Conservation (phyloP, 2,113 vertebrate species). For the Tetrao urogallus region DNA sequence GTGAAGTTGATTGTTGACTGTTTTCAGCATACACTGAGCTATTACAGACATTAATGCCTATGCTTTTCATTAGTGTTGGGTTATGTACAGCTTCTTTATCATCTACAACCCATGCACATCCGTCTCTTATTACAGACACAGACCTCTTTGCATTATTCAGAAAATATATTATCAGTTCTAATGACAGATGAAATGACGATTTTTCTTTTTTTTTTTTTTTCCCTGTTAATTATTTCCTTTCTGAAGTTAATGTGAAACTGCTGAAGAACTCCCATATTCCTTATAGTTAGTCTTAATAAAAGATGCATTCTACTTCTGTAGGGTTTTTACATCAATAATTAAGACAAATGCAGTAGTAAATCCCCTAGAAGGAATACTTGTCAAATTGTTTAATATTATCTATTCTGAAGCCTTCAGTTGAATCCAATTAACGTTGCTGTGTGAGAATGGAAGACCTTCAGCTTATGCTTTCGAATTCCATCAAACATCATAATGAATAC, state of each 20-base stretch:
- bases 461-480: conserved; percentile 49
- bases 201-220: conserved; percentile 16
- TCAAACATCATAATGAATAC: conserved; percentile 47
- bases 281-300: conserved; percentile 27
- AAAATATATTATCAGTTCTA: not conserved
- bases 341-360: conserved; percentile 41
- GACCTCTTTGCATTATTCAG: not conserved
- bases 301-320: conserved; percentile 3
- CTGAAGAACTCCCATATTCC: conserved; percentile 13
- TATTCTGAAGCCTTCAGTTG: conserved; percentile 20
- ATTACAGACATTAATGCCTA: not conserved
- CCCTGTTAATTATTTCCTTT: not conserved
- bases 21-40: not conserved
- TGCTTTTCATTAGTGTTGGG: not conserved
- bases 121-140: not conserved
- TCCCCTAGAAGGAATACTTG: conserved; percentile 17
- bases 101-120: not conserved
- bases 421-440: conserved; percentile 36
- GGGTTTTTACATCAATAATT: conserved; percentile 36
- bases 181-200: not conserved
- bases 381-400: conserved; percentile 37
- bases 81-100: not conserved
- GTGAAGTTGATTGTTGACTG: not conserved
- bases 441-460: conserved; percentile 35
- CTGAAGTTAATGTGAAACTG: not conserved